Evolutionary conservation across 2,113 vertebrate genomes (phyloP).

Genomic region (Crotophaga sulcirostris): DNA sequence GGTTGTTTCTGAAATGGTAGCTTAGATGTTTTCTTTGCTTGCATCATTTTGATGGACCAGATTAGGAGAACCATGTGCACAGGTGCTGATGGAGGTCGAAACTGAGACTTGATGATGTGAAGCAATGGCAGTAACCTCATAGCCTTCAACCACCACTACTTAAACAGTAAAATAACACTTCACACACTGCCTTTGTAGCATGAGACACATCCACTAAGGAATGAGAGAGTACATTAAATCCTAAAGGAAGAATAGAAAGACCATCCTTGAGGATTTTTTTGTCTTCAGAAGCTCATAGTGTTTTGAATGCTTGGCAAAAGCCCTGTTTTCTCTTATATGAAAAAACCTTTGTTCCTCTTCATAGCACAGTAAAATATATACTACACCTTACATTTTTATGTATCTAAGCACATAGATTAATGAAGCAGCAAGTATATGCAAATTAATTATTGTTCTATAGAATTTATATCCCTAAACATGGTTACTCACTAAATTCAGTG

Average conservation of each 20-base stretch:
- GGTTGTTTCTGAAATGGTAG: not conserved
- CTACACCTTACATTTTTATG: not conserved
- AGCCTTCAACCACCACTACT: not conserved
- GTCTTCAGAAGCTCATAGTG: not conserved
- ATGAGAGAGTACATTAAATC: not conserved
- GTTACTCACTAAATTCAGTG: not conserved
- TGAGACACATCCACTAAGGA: not conserved
- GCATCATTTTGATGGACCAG: not conserved
- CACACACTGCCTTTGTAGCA: not conserved
- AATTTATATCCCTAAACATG: not conserved
- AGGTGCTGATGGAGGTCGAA: not conserved
- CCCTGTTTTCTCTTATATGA: not conserved
- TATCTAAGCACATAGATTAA: not conserved
- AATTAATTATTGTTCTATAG: slow-evolving; percentile 5
- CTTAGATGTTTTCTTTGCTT: not conserved
- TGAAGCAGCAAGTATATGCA: not conserved
- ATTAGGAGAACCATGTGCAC: not conserved
- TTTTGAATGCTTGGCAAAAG: not conserved
- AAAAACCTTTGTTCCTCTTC: not conserved
- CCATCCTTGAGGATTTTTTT: accelerated
- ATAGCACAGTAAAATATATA: not conserved
- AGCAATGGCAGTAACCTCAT: not conserved
- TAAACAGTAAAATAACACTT: not conserved
- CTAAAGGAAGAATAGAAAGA: not conserved
- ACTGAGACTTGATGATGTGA: accelerated